Base-by-base conservation (phyloP, 2,888 invertebrate genomes). In the Ormyrus rosae region DNA sequence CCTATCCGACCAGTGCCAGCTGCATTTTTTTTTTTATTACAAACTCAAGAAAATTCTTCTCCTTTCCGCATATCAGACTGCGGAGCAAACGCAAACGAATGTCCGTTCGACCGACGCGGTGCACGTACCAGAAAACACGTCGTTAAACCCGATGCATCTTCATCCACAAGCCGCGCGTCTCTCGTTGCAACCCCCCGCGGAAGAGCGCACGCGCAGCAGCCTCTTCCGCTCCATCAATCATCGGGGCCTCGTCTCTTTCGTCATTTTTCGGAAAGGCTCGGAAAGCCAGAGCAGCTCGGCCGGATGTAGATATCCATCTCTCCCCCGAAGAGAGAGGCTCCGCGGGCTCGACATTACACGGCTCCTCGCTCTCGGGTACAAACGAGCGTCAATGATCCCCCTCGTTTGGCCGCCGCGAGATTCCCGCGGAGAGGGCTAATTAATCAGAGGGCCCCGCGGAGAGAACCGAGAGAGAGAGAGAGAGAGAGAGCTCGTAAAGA, bases 301-400 rank as follows among this genome's bases (percentile, higher is more conserved):
- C 86, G 85, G 85, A 86, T 85, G 85, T 84, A 85, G 86, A 85
- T 84, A 84, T 83, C 80, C 82, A 84, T 84, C 84, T 83, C 67
- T 45, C 11, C 11, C 53, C 78, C 82, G 69, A 4, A 4, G 3
- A 34, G 3, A 77, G 72, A 78, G 81, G n/a, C 45, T 70, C 55
- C 46, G 51, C 34, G 55, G 9, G 61, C 55, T 70, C 69, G 60
- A 71, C 19, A 19, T 60, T n/a, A 19, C 68, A 9, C 67, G n/a
- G 11, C 9, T 50, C 2, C 56, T 69, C 13, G 46, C 34, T 34
- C 34, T 34, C 34, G 34, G 34, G 34, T 34, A 34, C 55, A 68
- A 75, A 75, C 75, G 75, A 68, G 9, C 75, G 53, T 34, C 63
- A 19, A 64, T 73, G 65, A 74, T 56, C 19, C 34, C 34, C 34